A percentile compares a stretch with the other conserved stretches of the same genome.
Conservation (phyloP, 1,140 invertebrate species). For the Mesaphorura yosii region DNA sequence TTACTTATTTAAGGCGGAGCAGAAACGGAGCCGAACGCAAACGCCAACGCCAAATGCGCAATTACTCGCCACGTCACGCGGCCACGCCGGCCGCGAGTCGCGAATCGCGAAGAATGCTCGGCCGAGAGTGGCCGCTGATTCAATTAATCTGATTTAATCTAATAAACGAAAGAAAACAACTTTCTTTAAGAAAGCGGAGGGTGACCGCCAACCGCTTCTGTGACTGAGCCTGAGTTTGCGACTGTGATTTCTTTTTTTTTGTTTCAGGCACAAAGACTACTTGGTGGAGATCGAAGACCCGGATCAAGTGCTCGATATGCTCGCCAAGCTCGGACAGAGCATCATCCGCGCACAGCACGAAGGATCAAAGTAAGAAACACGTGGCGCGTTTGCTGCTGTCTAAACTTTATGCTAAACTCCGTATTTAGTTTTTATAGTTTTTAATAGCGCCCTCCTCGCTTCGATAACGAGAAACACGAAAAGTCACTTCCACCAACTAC, state of each 20-base stretch:
- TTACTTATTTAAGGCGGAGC: not conserved
- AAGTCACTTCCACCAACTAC: too few species aligned
- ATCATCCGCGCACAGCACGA: slow-evolving; percentile 44
- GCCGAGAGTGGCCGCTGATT: too few species aligned
- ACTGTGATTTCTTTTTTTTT: too few species aligned
- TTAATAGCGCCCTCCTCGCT: not conserved
- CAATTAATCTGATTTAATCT: too few species aligned
- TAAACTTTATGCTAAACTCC: not conserved
- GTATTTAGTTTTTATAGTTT: not conserved
- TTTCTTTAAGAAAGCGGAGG: not conserved
- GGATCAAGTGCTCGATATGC: slow-evolving; percentile 47
- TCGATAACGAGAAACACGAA: too few species aligned
- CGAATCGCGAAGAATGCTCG: too few species aligned
- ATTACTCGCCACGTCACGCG: not conserved
- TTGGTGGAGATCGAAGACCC: slow-evolving; percentile 41
- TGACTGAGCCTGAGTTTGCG: not conserved
- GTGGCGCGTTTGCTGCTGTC: not conserved
- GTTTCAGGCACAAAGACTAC: slow-evolving; percentile 37
- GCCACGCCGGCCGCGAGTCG: too few species aligned
- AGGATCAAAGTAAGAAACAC: slow-evolving; percentile 41
- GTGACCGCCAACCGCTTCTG: not conserved
- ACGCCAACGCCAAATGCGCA: too few species aligned
- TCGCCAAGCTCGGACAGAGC: slow-evolving; percentile 47
- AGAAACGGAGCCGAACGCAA: not conserved
- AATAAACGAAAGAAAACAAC: not conserved